Conservation (phyloP, 2,888 invertebrate species). For the Cheilosia scutellata region DNA sequence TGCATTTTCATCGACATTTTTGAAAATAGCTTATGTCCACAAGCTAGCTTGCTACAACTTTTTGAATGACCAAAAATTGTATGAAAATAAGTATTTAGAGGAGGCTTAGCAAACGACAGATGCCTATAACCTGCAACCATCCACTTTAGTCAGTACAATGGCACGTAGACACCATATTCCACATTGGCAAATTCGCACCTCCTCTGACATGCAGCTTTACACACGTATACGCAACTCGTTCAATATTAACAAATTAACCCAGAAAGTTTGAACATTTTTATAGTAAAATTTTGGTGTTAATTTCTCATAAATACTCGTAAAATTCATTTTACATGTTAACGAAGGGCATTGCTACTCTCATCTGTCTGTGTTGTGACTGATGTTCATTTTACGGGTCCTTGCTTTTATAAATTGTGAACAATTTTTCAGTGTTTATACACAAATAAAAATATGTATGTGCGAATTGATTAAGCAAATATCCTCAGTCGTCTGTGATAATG, state of each 20-base stretch:
- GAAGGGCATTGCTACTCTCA: slow-evolving; percentile 38
- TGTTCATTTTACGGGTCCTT: slow-evolving; percentile 31
- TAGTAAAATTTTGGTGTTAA: slow-evolving; percentile 30
- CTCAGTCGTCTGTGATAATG: background rate
- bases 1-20: no score
- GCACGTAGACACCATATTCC: slow-evolving; percentile 35
- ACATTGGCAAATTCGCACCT: slow-evolving; percentile 36
- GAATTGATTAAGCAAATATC: slow-evolving; percentile 45
- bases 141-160: slow-evolving; percentile 7
- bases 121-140: background rate
- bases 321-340: slow-evolving; percentile 15
- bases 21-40: no score
- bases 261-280: slow-evolving; percentile 42
- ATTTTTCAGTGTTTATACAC: background rate
- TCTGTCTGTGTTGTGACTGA: slow-evolving; percentile 14
- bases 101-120: no score
- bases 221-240: slow-evolving; percentile 3
- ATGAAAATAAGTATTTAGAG: no score
- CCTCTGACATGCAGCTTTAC: background rate
- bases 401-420: slow-evolving; percentile 8
- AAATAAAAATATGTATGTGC: background rate
- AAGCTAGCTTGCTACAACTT: no score
- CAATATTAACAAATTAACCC: slow-evolving; percentile 46
- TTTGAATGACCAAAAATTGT: no score
- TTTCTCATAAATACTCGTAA: slow-evolving; percentile 12